Conservation (phyloP, 2,888 invertebrate species). For the Drosophila percnosoma region DNA sequence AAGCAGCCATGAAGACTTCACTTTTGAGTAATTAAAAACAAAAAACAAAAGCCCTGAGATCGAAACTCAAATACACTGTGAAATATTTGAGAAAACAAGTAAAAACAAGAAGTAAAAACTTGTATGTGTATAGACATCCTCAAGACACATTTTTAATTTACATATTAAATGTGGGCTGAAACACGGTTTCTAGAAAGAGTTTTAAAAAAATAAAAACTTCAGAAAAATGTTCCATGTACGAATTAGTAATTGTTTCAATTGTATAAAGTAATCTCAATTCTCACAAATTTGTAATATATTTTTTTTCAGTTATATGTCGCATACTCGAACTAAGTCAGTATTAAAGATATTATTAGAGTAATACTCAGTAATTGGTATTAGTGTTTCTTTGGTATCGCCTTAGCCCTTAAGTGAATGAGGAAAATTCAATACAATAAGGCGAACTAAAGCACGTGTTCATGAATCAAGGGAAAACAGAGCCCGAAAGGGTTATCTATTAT, state of each 20-base stretch:
- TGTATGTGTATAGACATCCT: not conserved
- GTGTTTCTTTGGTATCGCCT: not conserved
- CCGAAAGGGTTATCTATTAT: not conserved
- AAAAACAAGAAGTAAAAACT: not conserved
- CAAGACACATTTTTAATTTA: not conserved
- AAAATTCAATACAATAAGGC: not conserved
- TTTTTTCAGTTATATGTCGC: not conserved
- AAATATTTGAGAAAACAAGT: not conserved
- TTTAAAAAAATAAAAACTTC: not conserved
- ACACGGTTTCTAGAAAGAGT: not conserved
- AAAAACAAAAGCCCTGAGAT: not conserved
- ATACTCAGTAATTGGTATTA: not conserved
- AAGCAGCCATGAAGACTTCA: conserved; percentile 71
- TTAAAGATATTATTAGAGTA: not conserved
- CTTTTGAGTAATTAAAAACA: conserved; percentile 73
- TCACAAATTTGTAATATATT: not conserved
- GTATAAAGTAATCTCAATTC: not conserved
- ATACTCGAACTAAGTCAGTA: not conserved
- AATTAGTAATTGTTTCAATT: not conserved
- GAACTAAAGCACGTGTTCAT: not conserved
- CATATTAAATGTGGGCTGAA: not conserved
- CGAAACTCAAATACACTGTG: conserved; percentile 33
- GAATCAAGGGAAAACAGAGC: not conserved
- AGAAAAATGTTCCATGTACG: not conserved
- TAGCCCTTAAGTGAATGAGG: not conserved